Conservation (phyloP, 2,888 invertebrate genomes). For the Silvanus unidentatus region DNA sequence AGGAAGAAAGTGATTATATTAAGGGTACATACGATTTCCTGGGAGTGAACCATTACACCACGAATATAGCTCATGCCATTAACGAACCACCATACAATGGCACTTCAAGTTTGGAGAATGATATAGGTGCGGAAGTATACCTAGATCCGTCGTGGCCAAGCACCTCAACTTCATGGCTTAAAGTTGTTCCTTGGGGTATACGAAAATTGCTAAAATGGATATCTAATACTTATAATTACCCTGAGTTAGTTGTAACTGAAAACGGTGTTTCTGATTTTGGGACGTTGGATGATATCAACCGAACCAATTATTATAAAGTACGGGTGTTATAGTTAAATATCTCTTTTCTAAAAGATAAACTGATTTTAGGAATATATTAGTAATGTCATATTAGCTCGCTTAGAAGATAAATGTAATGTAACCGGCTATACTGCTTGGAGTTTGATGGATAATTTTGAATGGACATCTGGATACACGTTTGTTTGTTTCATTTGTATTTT, state of each 20-base stretch:
- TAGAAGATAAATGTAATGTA: conserved; percentile 45
- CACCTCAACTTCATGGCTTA: conserved; percentile 8
- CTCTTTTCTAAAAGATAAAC: neutral
- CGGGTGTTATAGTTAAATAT: conserved; percentile 7
- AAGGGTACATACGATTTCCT: conserved; percentile 63
- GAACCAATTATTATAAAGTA: conserved; percentile 18
- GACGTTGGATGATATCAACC: conserved; percentile 17
- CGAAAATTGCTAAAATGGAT: conserved; percentile 22
- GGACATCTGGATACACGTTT: conserved; percentile 51
- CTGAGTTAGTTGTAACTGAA: conserved; percentile 25
- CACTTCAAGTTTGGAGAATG: conserved; percentile 11
- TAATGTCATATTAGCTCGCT: conserved; percentile 23
- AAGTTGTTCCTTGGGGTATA: conserved; percentile 22
- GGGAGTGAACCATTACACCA: conserved; percentile 71
- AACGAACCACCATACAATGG: conserved; percentile 8
- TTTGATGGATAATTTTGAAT: conserved; percentile 58
- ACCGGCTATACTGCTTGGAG: conserved; percentile 56
- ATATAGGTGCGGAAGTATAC: conserved; percentile 2
- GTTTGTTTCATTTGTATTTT: conserved; percentile 20
- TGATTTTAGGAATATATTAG: conserved; percentile 27
- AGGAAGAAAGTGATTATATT: conserved; percentile 55
- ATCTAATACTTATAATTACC: conserved; percentile 19
- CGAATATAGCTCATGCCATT: conserved; percentile 43
- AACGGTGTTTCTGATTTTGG: conserved; percentile 20
- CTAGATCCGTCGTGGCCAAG: conserved; percentile 6